Conservation (phyloP, 2,888 invertebrate species). For the Ochropleura leucogaster region DNA sequence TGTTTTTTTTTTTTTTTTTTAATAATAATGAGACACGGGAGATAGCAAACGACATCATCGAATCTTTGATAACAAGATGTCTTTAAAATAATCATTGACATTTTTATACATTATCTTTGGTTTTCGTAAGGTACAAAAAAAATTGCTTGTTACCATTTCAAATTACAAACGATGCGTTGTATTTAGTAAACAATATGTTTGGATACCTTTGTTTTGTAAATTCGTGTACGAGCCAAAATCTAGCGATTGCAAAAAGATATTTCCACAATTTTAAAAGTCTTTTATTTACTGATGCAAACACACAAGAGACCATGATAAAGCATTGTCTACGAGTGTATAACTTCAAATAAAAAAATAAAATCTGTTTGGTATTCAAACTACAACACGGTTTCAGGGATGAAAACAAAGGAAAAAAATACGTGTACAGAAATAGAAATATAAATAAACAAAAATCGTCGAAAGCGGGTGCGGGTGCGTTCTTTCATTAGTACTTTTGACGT, state of each 20-base stretch:
- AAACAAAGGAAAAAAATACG: background rate
- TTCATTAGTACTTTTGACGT: slow-evolving; percentile 44
- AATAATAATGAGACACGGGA: background rate
- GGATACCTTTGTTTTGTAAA: background rate
- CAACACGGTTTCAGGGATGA: background rate
- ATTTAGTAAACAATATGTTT: background rate
- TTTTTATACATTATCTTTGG: background rate
- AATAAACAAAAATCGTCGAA: slow-evolving; percentile 13
- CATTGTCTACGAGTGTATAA: background rate
- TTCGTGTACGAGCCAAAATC: background rate
- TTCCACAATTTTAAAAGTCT: too few species aligned
- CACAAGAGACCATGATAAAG: background rate
- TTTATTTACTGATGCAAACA: background rate
- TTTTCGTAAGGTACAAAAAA: background rate
- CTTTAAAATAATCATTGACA: background rate
- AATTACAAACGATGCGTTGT: background rate
- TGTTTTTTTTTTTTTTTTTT: too few species aligned
- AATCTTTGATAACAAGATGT: background rate
- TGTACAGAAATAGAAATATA: background rate
- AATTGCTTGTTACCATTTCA: background rate
- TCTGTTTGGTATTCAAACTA: slow-evolving; percentile 17
- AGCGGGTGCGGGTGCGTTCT: slow-evolving; percentile 79
- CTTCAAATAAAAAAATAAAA: background rate
- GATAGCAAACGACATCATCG: background rate
- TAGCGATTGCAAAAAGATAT: too few species aligned